Conservation (phyloP, 1,140 invertebrate genomes). For the Philaenus spumarius region DNA sequence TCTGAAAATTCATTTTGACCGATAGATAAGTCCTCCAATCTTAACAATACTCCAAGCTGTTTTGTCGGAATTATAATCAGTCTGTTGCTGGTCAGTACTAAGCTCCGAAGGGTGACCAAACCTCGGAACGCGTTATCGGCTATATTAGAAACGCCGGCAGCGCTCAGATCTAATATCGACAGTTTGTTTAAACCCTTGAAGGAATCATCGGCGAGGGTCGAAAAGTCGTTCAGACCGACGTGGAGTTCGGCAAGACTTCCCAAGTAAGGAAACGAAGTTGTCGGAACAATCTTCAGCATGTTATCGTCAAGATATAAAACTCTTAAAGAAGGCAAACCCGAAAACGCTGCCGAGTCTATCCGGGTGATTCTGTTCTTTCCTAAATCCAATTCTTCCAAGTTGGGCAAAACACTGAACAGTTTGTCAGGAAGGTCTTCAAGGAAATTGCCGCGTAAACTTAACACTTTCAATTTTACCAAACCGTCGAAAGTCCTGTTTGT, state of each 20-base stretch:
- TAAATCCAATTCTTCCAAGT: slow-evolving; percentile 78
- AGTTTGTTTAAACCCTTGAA: slow-evolving; percentile 68
- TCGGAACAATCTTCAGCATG: slow-evolving; percentile 66
- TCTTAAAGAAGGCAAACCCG: slow-evolving; percentile 63
- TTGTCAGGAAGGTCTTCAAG: slow-evolving; percentile 67
- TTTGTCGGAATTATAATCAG: slow-evolving; percentile 65
- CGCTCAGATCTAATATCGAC: slow-evolving; percentile 67
- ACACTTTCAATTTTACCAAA: slow-evolving; percentile 63
- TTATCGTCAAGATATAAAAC: slow-evolving; percentile 82
- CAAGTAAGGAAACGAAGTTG: slow-evolving; percentile 58
- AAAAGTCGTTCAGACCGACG: slow-evolving; percentile 74
- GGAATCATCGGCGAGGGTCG: slow-evolving; percentile 59
- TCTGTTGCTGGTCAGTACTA: slow-evolving; percentile 73
- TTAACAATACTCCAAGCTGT: slow-evolving; percentile 58
- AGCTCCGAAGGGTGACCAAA: slow-evolving; percentile 58
- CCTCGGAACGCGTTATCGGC: slow-evolving; percentile 67
- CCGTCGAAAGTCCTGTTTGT: slow-evolving; percentile 73
- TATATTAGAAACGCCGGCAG: slow-evolving; percentile 69
- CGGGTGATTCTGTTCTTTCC: slow-evolving; percentile 77
- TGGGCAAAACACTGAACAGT: slow-evolving; percentile 64
- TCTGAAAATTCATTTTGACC: slow-evolving; percentile 73
- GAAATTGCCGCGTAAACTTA: slow-evolving; percentile 76
- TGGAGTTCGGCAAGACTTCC: slow-evolving; percentile 73
- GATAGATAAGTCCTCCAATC: slow-evolving; percentile 70
- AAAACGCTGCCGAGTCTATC: slow-evolving; percentile 71